Conservation (phyloP, 2,113 vertebrate genomes). For the Columba janthina region DNA sequence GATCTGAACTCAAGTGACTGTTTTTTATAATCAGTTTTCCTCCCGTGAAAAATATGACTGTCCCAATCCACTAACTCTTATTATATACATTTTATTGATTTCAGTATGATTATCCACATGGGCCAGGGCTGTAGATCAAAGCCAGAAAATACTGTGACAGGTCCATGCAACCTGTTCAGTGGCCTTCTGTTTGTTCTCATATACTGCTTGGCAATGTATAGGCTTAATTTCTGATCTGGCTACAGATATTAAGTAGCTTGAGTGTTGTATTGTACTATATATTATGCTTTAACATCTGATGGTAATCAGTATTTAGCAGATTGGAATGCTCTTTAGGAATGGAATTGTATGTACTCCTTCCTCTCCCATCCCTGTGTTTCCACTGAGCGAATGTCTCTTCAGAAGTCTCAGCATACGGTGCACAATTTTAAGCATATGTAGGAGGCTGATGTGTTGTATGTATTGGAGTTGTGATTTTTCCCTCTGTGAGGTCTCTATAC, state of each 20-base stretch:
- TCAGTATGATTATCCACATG: neutral
- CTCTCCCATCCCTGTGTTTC: neutral
- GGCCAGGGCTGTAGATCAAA: neutral
- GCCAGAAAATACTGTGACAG: neutral
- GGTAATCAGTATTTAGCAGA: neutral
- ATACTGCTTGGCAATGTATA: neutral
- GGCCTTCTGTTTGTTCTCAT: neutral
- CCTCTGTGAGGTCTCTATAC: neutral
- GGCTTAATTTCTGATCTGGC: neutral
- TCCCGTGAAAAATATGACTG: neutral
- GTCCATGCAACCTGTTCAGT: neutral
- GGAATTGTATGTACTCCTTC: neutral
- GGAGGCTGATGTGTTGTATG: conserved; percentile 8
- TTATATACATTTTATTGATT: neutral
- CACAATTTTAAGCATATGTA: conserved; percentile 5
- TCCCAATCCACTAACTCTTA: neutral
- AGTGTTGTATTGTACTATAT: neutral
- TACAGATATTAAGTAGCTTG: neutral
- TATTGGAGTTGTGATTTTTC: conserved; percentile 14
- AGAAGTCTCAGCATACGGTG: neutral
- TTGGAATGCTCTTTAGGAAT: neutral
- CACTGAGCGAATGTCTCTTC: neutral
- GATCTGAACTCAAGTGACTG: neutral
- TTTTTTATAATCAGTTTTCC: neutral
- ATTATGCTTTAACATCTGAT: neutral